Evolutionary conservation across 23 tunicate genomes (phyloP).

Genomic region (Styela plicata): DNA sequence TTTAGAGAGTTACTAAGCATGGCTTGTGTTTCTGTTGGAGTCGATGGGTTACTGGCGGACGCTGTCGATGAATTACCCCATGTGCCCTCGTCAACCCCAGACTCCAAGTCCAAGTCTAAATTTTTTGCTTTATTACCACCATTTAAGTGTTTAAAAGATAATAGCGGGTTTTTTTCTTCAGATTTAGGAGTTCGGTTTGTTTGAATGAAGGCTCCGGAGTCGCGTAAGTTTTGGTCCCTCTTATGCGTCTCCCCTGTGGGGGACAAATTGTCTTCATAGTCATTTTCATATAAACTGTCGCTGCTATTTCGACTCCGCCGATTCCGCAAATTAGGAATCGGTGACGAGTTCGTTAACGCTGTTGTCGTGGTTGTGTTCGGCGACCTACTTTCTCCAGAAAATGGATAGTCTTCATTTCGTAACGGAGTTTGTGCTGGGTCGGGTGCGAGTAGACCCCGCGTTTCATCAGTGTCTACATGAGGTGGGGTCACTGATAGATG

Average conservation of each 20-base stretch:
- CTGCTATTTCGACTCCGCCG: constrained; percentile 6
- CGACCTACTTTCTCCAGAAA: background rate
- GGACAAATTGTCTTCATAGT: constrained; percentile 1
- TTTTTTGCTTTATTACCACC: background rate
- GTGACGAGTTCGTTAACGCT: background rate
- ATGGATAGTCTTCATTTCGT: constrained; percentile 1
- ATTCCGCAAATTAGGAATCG: background rate
- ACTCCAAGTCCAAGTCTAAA: constrained; percentile 12
- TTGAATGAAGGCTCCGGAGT: background rate
- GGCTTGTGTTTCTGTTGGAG: constrained; percentile 10
- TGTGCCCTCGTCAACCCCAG: constrained; percentile 17
- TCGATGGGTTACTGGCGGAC: constrained; percentile 11
- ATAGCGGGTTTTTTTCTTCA: background rate
- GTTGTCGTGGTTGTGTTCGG: constrained; percentile 23
- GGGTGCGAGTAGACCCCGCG: background rate
- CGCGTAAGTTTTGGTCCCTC: background rate
- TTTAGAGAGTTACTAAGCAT: constrained; percentile 1
- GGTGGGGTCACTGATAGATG: background rate
- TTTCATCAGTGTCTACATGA: background rate
- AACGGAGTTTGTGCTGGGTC: background rate
- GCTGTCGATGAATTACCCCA: constrained; percentile 20
- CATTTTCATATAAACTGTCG: constrained; percentile 29
- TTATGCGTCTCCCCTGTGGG: background rate
- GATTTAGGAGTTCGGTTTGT: background rate
- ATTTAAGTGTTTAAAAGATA: background rate